Base-by-base conservation (phyloP, 2,113 vertebrate genomes). In the Rhabdomys dilectus region DNA sequence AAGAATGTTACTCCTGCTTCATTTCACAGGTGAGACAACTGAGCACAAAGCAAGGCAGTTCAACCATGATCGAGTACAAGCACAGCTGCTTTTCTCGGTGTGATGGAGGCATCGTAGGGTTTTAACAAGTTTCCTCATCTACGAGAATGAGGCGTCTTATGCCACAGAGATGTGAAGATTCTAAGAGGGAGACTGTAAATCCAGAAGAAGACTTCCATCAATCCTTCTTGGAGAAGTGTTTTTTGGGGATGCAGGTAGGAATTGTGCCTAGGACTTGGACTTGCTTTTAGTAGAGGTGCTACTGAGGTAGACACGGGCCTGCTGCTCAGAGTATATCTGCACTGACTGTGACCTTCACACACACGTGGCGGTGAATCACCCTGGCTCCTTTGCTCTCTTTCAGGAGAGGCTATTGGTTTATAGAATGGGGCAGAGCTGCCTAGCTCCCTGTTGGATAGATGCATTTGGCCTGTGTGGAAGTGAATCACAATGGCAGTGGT, bases 321-420 rank as follows among this genome's bases (percentile, higher is more conserved):
- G 4, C 29, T 51, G 22, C 39, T n/a, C 17, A 4, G 5, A 3
- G 24, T 7, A 1, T 3, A 7, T n/a, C 24, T 31, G 1, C 31
- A 36, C 22, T 3, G 1, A 36, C 87, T 62, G 73, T 80, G 53
- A 62, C 15, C 51, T 53, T n/a, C 10, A 36, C 5, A 81, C 15
- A 34, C 5, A 0, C 0, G 7, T 12, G 76, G 26, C 19, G 1
- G 70, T 36, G 58, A 66, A 42, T 2, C 36, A 10, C 4, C 26
- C 13, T 9, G 3, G 7, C 2, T 34, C 4, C 9, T 82, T n/a
- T 62, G 13, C 56, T 1, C 29, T 62, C 62, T 56, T 66, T 48
- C 21, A 7, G 34, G n/a, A 39, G 19, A 11, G 19, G 16, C 17
- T 26, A 24, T 0, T 42, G 53, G 51, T 91, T 26, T 85, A 90